A percentile compares a stretch with the other conserved stretches of the same genome.
Evolutionary conservation across 1,140 invertebrate genomes (phyloP).

Genomic region (Panonychus citri): DNA sequence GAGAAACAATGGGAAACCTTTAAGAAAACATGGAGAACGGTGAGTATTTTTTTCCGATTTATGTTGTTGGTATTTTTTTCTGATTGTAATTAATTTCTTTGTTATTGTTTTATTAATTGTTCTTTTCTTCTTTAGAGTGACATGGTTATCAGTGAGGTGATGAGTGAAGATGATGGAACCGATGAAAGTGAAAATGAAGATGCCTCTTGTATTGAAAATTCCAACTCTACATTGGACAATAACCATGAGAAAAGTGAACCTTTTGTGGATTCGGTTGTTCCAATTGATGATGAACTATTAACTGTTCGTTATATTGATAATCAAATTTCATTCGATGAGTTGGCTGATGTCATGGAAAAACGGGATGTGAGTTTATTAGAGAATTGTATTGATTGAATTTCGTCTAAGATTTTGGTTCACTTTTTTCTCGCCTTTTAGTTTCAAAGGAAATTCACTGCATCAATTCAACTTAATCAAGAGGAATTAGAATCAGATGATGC

Average conservation of each 20-base stretch:
- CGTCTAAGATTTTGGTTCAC: too few species aligned
- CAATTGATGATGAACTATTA: too few species aligned
- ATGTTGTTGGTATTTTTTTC: neutral
- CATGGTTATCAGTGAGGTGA: neutral
- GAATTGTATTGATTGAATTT: too few species aligned
- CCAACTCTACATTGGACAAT: too few species aligned
- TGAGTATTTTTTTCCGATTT: neutral
- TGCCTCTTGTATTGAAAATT: too few species aligned
- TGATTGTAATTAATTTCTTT: neutral
- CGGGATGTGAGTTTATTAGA: neutral
- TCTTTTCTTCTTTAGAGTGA: neutral
- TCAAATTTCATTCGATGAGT: neutral
- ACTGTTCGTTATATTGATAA: neutral
- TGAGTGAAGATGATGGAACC: neutral
- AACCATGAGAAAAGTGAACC: too few species aligned
- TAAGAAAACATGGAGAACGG: neutral
- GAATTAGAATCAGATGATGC: neutral
- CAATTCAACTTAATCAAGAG: too few species aligned
- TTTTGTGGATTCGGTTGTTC: too few species aligned
- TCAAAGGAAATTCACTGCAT: too few species aligned
- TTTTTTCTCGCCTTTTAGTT: too few species aligned
- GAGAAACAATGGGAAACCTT: slow-evolving; percentile 1
- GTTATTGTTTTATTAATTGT: neutral
- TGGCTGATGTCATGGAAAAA: slow-evolving; percentile 1
- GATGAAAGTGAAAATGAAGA: neutral